These are phyloP conservation scores for Uloborus plumipes DNA, from an alignment of 2,888 invertebrate genomes.

Conservation along the genomic window DNA sequence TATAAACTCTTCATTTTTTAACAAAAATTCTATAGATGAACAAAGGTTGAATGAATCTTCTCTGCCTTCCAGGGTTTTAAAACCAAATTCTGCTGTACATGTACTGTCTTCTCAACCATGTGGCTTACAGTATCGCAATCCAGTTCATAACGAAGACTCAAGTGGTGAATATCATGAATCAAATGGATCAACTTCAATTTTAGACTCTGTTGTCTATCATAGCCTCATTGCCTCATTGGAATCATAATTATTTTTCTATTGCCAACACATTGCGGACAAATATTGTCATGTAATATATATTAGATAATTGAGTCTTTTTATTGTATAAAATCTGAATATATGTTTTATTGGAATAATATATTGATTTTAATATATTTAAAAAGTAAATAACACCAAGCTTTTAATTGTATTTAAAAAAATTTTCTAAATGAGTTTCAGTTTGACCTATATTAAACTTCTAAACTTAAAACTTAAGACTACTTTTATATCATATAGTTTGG, in stretches of 20 bases:
- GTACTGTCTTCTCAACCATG: slow-evolving; percentile 47
- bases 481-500: no score
- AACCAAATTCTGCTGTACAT: slow-evolving; percentile 20
- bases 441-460: no score
- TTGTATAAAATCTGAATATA: no score
- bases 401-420: no score
- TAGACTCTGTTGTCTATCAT: slow-evolving; percentile 50
- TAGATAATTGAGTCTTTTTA: no score
- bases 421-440: no score
- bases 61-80: slow-evolving; percentile 22
- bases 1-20: slow-evolving; percentile 13
- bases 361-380: no score
- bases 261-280: no score
- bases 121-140: slow-evolving; percentile 53
- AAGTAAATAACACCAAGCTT: no score
- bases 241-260: slow-evolving; percentile 19
- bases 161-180: slow-evolving; percentile 39
- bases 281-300: no score
- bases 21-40: slow-evolving; percentile 20
- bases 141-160: slow-evolving; percentile 28
- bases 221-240: slow-evolving; percentile 45
- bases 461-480: no score
- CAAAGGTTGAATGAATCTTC: slow-evolving; percentile 23
- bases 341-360: no score
- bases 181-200: slow-evolving; percentile 30